Evolutionary conservation across 2,797 vertebrate species (phyloP).

Genomic region (Diceros bicornis): DNA sequence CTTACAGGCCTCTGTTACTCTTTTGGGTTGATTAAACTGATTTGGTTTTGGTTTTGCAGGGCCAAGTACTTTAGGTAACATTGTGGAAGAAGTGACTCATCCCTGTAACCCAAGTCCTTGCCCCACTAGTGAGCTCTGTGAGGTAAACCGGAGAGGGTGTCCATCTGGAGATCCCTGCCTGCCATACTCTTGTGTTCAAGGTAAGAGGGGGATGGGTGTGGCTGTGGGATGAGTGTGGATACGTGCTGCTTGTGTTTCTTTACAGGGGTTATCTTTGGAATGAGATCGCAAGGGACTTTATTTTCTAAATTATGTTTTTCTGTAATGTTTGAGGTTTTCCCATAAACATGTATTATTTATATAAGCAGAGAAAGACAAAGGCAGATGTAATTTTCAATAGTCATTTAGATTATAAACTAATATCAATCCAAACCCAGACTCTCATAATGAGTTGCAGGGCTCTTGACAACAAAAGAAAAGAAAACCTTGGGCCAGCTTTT

Average conservation of each 20-base stretch:
- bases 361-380: not conserved
- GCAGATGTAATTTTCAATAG: constrained; percentile 21
- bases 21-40: constrained; percentile 38
- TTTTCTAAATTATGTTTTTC: constrained; percentile 38
- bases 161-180: constrained; percentile 93
- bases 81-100: constrained; percentile 96
- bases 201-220: constrained; percentile 85
- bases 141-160: constrained; percentile 98
- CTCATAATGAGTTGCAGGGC: not conserved
- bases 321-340: not conserved
- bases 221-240: not conserved
- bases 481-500: not conserved
- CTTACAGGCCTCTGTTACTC: not conserved
- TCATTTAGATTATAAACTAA: constrained; percentile 56
- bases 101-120: constrained; percentile 99
- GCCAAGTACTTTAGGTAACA: constrained; percentile 94
- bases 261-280: not conserved
- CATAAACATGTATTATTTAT: not conserved
- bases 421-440: not conserved
- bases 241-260: not conserved
- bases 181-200: constrained; percentile 95
- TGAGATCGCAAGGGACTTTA: not conserved
- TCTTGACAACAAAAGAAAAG: constrained; percentile 23
- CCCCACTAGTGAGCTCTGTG: constrained; percentile 95
- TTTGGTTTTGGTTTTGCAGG: constrained; percentile 88